phyloP scores from a whole-genome alignment of 2,113 vertebrate species.

The Azemiops feae region DNA sequence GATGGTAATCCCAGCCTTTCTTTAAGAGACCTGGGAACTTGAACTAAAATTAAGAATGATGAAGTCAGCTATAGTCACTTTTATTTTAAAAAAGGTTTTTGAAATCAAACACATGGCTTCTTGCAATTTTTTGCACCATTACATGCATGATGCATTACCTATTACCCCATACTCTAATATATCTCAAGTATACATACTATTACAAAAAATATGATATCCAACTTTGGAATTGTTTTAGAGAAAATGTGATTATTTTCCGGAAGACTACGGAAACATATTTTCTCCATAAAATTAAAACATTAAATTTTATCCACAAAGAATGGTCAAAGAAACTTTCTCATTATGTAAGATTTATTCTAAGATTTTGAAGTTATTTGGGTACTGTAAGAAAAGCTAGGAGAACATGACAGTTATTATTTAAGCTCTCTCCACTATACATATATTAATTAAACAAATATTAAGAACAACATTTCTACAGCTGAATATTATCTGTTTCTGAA shows the following conservation, averaged over 20 bases:
- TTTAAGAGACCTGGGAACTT: slow-evolving; percentile 74
- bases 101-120: background rate
- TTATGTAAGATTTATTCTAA: background rate
- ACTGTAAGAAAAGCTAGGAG: background rate
- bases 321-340: background rate
- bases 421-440: background rate
- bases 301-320: background rate
- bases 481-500: background rate
- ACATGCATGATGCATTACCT: background rate
- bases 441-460: background rate
- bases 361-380: background rate
- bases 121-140: background rate
- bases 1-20: slow-evolving; percentile 77
- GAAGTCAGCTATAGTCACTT: background rate
- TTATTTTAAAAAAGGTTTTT: background rate
- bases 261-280: background rate
- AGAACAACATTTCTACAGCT: background rate
- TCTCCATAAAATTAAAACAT: background rate
- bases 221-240: background rate
- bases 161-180: background rate
- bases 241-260: background rate
- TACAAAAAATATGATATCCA: background rate
- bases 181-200: background rate
- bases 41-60: slow-evolving; percentile 43
- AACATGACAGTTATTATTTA: background rate